phyloP scores from a whole-genome alignment of 2,797 vertebrate species.

The Macropus fuliginosus region DNA sequence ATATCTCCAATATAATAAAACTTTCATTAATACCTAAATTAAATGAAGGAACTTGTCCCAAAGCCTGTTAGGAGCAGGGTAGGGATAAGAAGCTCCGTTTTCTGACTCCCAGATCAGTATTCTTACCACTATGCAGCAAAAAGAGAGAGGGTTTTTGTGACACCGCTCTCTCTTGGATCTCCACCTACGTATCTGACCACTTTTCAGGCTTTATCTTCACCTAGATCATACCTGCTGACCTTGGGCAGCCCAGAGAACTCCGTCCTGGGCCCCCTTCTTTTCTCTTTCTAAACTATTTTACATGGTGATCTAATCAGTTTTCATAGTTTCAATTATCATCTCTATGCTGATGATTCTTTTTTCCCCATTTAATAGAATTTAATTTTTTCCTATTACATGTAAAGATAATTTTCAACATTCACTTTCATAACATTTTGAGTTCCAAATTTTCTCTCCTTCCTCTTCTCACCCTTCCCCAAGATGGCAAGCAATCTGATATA shows the following conservation, averaged over 20 bases:
- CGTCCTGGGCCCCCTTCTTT: background rate
- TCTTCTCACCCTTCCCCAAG: too few species aligned
- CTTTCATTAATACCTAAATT: background rate
- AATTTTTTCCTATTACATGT: too few species aligned
- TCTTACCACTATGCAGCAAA: background rate
- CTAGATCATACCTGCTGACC: background rate
- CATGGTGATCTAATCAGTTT: background rate
- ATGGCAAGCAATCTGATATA: too few species aligned
- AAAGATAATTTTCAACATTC: too few species aligned
- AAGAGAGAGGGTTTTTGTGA: background rate
- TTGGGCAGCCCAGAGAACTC: background rate
- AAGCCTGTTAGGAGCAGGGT: background rate
- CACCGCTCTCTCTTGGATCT: background rate
- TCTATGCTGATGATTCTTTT: background rate
- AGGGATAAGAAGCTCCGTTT: background rate
- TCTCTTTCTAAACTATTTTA: background rate
- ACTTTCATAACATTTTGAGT: too few species aligned
- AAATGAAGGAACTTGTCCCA: background rate
- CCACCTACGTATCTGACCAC: background rate
- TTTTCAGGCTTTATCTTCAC: background rate
- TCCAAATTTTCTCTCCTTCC: too few species aligned
- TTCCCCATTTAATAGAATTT: too few species aligned
- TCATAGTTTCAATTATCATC: background rate
- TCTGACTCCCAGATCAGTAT: background rate
- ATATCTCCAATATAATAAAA: background rate